Evolutionary conservation across 2,797 vertebrate species (phyloP), one percentile per base, ranked within the genome.

Genomic region (Scolopax bukidnonensis): DNA sequence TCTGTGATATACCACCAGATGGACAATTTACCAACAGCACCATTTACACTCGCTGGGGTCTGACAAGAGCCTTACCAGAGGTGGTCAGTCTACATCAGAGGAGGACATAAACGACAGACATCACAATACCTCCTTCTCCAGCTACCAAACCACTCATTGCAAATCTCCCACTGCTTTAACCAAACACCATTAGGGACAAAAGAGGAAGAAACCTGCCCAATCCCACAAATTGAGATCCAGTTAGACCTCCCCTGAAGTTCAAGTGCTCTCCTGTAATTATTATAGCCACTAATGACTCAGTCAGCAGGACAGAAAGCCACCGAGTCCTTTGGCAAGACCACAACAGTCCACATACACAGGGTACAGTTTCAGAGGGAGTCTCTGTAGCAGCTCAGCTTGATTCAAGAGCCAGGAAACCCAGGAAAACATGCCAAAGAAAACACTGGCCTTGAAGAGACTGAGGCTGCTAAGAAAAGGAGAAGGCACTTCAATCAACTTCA

Each of bases 271-370:
- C 56, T 94, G 5, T 71, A 54, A 81, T 91, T 81, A 40, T 10
- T 54, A 33, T 5, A 16, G 76, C 61, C 57, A 48, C 67, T 47
- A 47, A 56, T 48, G 50, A 59, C 51, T 43, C 0, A 0, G 53
- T 17, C 60, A 70, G 76, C 10, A 38, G 48, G 77, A 84, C 67
- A 82, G 51, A 88, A 88, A 93, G 50, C 40, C 69, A 61, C 28
- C 0, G 0, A 65, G 69, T 19, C 79, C 74, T 53, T 83, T 67
- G 53, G 71, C 68, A 69, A 54, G 45, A 38, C 60, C 24, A 2
- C 2, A 53, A 2, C 0, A 6, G n/a, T 23, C 84, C 38, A 73
- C 1, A 1, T 14, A 32, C 0, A 0, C 50, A 69, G 79, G 15
- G 21, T 9, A 28, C 2, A 6, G n/a, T n/a, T 80, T 53, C 59